Conservation (phyloP, 2,888 invertebrate genomes). For the Neelides folsomi region DNA sequence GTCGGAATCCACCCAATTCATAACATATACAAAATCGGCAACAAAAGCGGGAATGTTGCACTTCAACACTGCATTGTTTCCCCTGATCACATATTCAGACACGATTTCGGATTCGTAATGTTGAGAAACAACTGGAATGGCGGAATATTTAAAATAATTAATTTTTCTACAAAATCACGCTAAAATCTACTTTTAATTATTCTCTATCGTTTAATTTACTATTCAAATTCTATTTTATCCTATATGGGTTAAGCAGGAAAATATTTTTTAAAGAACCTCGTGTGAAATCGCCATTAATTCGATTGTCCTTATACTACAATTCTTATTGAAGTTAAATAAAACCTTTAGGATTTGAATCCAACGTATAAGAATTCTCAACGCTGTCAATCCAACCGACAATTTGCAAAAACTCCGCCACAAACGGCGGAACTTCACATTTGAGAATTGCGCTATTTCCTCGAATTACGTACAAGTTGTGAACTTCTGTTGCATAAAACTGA, state of each 20-base stretch:
- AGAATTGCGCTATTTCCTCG: conserved; percentile 39
- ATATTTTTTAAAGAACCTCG: too few species aligned
- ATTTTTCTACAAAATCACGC: too few species aligned
- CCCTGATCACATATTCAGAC: conserved; percentile 59
- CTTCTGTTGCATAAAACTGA: conserved; percentile 78
- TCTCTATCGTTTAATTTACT: too few species aligned
- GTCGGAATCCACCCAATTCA: conserved; percentile 56
- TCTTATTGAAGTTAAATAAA: background rate
- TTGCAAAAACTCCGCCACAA: conserved; percentile 40
- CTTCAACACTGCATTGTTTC: conserved; percentile 57
- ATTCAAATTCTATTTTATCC: too few species aligned
- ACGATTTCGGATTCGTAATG: conserved; percentile 57
- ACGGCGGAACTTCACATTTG: conserved; percentile 41
- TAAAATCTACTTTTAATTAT: too few species aligned
- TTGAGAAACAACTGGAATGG: conserved; percentile 54
- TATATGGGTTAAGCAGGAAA: too few species aligned
- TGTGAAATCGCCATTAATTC: too few species aligned
- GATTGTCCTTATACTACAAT: too few species aligned
- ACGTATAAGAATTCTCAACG: conserved; percentile 35
- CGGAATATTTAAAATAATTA: background rate
- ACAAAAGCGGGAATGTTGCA: conserved; percentile 63
- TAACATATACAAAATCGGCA: conserved; percentile 56
- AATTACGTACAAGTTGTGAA: conserved; percentile 57
- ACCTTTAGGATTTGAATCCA: conserved; percentile 9
- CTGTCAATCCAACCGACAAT: conserved; percentile 39